Conservation (phyloP, 2,888 invertebrate genomes). For the Choristoneura rosaceana region DNA sequence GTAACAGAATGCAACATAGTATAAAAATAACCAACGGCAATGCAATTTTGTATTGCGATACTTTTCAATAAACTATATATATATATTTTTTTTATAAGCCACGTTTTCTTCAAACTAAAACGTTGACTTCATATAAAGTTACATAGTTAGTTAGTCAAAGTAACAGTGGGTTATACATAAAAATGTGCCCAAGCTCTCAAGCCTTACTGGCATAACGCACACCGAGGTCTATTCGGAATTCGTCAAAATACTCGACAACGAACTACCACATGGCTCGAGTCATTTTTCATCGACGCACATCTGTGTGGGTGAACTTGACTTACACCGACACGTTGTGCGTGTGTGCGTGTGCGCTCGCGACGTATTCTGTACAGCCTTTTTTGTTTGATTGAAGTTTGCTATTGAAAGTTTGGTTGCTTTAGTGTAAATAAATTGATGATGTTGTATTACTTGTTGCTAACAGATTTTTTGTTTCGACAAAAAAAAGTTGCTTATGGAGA, state of each 20-base stretch:
- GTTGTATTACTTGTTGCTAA: neutral
- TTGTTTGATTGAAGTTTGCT: constrained; percentile 36
- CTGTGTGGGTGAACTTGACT: constrained; percentile 52
- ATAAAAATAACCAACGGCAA: too few relatives aligned
- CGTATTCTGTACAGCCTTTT: constrained; percentile 23
- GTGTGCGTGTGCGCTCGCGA: constrained; percentile 50
- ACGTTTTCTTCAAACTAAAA: too few relatives aligned
- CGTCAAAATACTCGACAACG: constrained; percentile 80
- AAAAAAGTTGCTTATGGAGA: neutral
- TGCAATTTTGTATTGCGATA: too few relatives aligned
- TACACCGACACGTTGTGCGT: constrained; percentile 27
- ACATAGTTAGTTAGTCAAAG: too few relatives aligned
- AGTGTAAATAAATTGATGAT: constrained; percentile 12
- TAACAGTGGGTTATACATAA: neutral
- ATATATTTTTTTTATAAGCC: too few relatives aligned
- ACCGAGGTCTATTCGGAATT: constrained; percentile 76
- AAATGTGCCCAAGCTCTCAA: neutral
- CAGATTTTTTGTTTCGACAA: neutral
- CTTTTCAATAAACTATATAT: too few relatives aligned
- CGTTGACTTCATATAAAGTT: neutral
- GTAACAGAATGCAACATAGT: too few relatives aligned
- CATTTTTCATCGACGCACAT: constrained; percentile 63
- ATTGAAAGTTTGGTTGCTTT: constrained; percentile 37
- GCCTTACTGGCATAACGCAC: constrained; percentile 52
- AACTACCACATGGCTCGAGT: constrained; percentile 78